These are phyloP conservation scores for Entomyzon cyanotis DNA, from an alignment of 2,113 vertebrate species.

Conservation along the genomic window DNA sequence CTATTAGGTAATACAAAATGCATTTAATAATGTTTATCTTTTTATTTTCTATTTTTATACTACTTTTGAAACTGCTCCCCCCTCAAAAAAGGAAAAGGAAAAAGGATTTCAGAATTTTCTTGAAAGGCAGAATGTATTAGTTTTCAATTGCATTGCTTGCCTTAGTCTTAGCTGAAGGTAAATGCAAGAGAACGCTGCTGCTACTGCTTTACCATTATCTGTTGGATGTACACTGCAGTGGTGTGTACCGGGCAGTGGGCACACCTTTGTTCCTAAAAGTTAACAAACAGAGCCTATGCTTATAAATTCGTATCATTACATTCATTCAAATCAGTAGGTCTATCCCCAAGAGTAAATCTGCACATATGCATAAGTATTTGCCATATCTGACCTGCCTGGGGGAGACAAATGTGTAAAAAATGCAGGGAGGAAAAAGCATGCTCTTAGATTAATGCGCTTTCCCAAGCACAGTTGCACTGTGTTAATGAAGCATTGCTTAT, in stretches of 20 bases:
- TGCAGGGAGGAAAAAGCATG: not conserved
- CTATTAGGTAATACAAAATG: not conserved
- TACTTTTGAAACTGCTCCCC: not conserved
- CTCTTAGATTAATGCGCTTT: not conserved
- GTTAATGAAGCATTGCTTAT: not conserved
- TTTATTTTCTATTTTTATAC: not conserved
- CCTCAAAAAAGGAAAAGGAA: not conserved
- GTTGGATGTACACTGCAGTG: not conserved
- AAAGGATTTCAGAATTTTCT: not conserved
- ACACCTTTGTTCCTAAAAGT: not conserved
- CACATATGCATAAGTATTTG: not conserved
- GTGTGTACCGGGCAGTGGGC: not conserved
- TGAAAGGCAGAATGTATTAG: not conserved
- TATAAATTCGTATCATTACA: not conserved
- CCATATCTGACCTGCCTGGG: not conserved
- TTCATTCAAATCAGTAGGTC: not conserved
- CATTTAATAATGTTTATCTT: not conserved
- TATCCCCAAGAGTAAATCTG: not conserved
- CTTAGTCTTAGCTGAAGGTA: not conserved
- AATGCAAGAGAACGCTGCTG: not conserved
- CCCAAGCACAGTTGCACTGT: not conserved
- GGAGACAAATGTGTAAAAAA: not conserved
- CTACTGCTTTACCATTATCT: not conserved
- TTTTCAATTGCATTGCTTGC: not conserved
- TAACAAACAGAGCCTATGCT: not conserved